These are phyloP conservation scores for Diadromus collaris DNA, from an alignment of 2,888 invertebrate species.

Conservation along the genomic window DNA sequence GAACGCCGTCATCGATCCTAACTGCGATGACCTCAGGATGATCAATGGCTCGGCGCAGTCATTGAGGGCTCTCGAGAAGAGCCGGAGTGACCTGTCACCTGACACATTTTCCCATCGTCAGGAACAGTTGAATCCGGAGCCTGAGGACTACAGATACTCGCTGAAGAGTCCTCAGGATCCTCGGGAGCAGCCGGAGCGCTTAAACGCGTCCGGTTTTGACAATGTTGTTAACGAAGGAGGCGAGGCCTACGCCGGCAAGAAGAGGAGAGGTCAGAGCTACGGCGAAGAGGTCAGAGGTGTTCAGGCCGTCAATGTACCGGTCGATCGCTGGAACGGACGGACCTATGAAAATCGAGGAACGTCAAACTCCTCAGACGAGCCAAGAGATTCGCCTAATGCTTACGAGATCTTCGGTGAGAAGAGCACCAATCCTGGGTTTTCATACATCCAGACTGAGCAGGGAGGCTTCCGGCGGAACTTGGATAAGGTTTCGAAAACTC, in stretches of 20 bases:
- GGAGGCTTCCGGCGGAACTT: conserved; percentile 3
- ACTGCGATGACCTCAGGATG: conserved; percentile 24
- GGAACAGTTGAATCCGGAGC: conserved; percentile 30
- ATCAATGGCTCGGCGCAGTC: conserved; percentile 15
- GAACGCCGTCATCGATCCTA: neutral
- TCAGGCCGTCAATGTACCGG: neutral
- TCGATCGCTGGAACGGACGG: conserved; percentile 16
- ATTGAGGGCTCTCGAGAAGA: neutral
- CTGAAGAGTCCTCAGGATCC: conserved; percentile 46
- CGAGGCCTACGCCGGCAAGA: conserved; percentile 10
- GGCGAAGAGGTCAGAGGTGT: conserved; percentile 4
- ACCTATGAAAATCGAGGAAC: neutral
- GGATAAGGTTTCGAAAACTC: neutral
- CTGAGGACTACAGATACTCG: conserved; percentile 27
- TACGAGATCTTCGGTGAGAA: conserved; percentile 42
- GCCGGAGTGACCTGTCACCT: neutral
- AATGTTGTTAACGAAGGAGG: conserved; percentile 17
- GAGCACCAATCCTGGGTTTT: neutral
- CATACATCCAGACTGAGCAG: conserved; percentile 22
- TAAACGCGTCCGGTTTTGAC: conserved; percentile 31
- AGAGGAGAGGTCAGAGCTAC: conserved; percentile 16
- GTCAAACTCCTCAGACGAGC: conserved; percentile 17
- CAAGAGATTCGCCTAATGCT: neutral
- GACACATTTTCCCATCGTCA: conserved; percentile 7
- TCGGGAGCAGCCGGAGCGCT: conserved; percentile 11